phyloP scores from a whole-genome alignment of 2,888 invertebrate species.

The Ophion costatus region DNA sequence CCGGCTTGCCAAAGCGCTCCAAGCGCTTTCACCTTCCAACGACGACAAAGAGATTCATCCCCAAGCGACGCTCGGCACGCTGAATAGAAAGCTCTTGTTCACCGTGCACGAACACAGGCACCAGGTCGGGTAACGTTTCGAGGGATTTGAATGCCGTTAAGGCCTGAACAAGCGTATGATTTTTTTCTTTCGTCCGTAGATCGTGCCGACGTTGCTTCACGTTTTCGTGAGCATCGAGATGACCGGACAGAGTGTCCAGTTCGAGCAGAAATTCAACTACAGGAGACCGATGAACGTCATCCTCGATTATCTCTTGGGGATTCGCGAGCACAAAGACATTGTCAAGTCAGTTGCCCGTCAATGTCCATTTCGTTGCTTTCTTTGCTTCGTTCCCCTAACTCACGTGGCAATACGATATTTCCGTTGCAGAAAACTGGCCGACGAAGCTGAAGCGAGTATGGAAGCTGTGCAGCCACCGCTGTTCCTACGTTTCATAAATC shows the following conservation, averaged over 20 bases:
- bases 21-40: conserved; percentile 91
- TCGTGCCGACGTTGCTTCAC: conserved; percentile 92
- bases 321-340: conserved; percentile 90
- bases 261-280: conserved; percentile 98
- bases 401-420: background rate
- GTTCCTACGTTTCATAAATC: conserved; percentile 97
- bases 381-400: background rate
- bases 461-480: conserved; percentile 95
- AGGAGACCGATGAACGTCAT: conserved; percentile 97
- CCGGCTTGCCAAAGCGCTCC: conserved; percentile 94
- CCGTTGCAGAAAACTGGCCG: conserved; percentile 88
- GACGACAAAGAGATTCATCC: conserved; percentile 84
- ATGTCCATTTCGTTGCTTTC: background rate
- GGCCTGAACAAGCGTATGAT: background rate
- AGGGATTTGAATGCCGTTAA: background rate
- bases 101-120: conserved; percentile 90
- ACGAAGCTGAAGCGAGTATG: conserved; percentile 93
- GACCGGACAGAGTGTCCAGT: conserved; percentile 97
- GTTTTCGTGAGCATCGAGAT: conserved; percentile 99
- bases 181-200: conserved; percentile 84
- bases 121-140: conserved; percentile 84
- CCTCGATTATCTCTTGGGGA: conserved; percentile 95
- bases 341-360: conserved; percentile 87
- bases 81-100: conserved; percentile 90
- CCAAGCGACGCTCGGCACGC: conserved; percentile 83